These are phyloP conservation scores for Cerastis leucographa DNA, from an alignment of 2,888 invertebrate species.

Conservation along the genomic window DNA sequence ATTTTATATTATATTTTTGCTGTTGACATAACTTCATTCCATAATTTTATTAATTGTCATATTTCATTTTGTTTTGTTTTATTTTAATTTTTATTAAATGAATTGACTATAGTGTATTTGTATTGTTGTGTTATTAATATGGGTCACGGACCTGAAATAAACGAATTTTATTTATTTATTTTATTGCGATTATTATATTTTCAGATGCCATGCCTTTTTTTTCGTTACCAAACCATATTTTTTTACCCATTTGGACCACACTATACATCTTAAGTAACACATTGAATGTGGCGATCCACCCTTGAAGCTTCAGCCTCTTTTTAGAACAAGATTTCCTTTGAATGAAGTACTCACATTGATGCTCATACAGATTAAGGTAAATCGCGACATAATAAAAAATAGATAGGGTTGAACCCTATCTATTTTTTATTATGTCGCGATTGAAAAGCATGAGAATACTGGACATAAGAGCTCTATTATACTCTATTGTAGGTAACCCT, in stretches of 20 bases:
- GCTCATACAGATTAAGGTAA: not conserved
- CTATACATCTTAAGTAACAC: not conserved
- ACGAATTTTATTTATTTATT: no score
- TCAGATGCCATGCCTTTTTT: not conserved
- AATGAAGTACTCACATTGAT: not conserved
- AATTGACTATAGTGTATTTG: no score
- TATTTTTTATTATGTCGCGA: not conserved
- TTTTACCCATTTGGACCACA: not conserved
- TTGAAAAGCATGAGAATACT: not conserved
- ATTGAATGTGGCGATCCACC: not conserved
- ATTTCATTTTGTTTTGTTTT: no score
- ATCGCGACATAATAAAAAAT: no score
- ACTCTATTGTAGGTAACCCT: not conserved
- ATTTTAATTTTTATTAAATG: no score
- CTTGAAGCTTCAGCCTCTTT: not conserved
- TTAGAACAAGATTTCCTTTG: not conserved
- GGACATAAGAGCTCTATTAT: not conserved
- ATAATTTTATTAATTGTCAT: no score
- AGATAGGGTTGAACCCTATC: not conserved
- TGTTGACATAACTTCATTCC: no score
- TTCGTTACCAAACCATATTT: not conserved
- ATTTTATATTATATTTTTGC: no score
- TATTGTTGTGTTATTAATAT: no score
- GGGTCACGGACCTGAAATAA: no score
- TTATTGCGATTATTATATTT: not conserved